phyloP scores from a whole-genome alignment of 2,113 vertebrate genomes.

The Pteruthius melanotis region DNA sequence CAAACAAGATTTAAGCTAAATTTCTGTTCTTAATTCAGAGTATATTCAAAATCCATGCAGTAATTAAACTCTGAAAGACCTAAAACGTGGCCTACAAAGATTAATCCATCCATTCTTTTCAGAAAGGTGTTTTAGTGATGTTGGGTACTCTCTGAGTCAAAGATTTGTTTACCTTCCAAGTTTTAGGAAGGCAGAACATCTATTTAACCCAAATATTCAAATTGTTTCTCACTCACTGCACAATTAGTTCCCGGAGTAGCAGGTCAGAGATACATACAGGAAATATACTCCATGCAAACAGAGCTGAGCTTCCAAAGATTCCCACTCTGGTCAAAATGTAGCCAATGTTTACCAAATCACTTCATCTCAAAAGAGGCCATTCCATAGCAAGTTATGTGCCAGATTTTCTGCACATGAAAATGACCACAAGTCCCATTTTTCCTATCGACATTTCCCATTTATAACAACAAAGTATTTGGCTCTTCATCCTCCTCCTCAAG shows the following conservation, averaged over 20 bases:
- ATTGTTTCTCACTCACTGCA: neutral
- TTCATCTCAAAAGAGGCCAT: neutral
- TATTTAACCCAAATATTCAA: neutral
- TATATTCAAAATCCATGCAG: neutral
- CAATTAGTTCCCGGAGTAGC: neutral
- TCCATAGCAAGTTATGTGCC: neutral
- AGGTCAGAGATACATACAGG: neutral
- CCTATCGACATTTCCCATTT: neutral
- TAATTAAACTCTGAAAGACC: neutral
- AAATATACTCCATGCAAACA: neutral
- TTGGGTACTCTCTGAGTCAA: neutral
- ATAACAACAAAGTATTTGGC: neutral
- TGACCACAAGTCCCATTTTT: neutral
- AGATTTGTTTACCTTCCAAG: neutral
- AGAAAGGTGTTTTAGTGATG: neutral
- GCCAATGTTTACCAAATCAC: neutral
- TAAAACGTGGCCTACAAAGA: neutral
- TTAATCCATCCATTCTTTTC: neutral
- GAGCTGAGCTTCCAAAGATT: neutral
- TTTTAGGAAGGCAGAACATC: neutral
- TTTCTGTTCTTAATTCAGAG: neutral
- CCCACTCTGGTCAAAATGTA: neutral
- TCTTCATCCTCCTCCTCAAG: neutral
- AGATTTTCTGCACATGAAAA: neutral
- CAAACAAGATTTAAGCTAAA: neutral